These are phyloP conservation scores for Phoebastria nigripes DNA, from an alignment of 2,797 vertebrate species.

Conservation along the genomic window DNA sequence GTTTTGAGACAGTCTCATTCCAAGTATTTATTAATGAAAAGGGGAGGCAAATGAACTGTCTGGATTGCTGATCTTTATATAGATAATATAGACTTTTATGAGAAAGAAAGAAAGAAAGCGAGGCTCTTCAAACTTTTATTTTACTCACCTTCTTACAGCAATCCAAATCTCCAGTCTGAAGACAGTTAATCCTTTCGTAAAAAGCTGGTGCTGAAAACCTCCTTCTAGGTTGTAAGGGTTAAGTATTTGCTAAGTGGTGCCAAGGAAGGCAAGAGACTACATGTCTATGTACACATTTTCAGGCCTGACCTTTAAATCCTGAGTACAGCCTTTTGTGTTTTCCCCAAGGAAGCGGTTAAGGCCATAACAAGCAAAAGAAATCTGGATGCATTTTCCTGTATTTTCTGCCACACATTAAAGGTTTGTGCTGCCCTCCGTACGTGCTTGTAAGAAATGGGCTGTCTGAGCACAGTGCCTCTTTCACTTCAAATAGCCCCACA, in stretches of 20 bases:
- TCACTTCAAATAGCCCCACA: not conserved
- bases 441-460: not conserved
- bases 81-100: not conserved
- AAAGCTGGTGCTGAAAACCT: not conserved
- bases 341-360: not conserved
- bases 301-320: not conserved
- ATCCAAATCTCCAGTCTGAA: not conserved
- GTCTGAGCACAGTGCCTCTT: not conserved
- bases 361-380: not conserved
- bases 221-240: not conserved
- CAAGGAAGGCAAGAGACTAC: not conserved
- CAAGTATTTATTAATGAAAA: not conserved
- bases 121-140: not conserved
- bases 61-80: not conserved
- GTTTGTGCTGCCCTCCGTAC: fast-evolving
- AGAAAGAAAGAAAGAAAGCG: not conserved
- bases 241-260: not conserved
- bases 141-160: not conserved
- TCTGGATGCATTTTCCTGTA: not conserved
- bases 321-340: not conserved
- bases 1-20: not conserved
- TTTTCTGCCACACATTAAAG: not conserved
- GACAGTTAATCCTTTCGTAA: not conserved
- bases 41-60: not conserved
- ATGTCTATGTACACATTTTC: not conserved